phyloP scores from a whole-genome alignment of 2,888 invertebrate genomes.

The Amiota minor region DNA sequence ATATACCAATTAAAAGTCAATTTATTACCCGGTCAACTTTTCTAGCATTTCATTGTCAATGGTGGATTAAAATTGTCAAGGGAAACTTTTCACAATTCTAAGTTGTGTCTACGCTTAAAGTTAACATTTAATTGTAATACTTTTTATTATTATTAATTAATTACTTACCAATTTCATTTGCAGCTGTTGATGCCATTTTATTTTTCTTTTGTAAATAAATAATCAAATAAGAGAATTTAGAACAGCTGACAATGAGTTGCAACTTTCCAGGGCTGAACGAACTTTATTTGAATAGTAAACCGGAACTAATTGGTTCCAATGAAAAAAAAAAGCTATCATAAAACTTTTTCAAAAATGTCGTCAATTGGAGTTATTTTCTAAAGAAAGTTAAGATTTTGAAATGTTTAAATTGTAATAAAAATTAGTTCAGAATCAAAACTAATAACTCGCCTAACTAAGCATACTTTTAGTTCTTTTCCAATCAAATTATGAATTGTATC shows the following conservation, averaged over 20 bases:
- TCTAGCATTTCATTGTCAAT: background rate
- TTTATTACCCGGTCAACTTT: background rate
- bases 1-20: slow-evolving; percentile 13
- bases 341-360: too few species aligned
- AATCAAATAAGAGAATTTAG: too few species aligned
- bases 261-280: background rate
- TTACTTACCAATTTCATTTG: slow-evolving; percentile 72
- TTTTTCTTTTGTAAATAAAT: slow-evolving; percentile 14
- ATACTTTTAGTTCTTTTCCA: too few species aligned
- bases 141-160: slow-evolving; percentile 12
- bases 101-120: background rate
- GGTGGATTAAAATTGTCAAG: background rate
- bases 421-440: too few species aligned
- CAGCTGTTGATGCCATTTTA: slow-evolving; percentile 71
- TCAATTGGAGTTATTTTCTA: too few species aligned
- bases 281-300: too few species aligned
- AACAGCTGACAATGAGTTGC: slow-evolving; percentile 11
- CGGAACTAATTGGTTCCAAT: too few species aligned
- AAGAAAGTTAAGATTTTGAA: too few species aligned
- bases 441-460: too few species aligned
- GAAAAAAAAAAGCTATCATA: too few species aligned
- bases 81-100: background rate
- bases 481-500: too few species aligned
- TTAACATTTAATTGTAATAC: background rate
- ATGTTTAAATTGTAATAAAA: too few species aligned